These are phyloP conservation scores for Agrochola circellaris DNA, from an alignment of 2,888 invertebrate species.

Conservation along the genomic window DNA sequence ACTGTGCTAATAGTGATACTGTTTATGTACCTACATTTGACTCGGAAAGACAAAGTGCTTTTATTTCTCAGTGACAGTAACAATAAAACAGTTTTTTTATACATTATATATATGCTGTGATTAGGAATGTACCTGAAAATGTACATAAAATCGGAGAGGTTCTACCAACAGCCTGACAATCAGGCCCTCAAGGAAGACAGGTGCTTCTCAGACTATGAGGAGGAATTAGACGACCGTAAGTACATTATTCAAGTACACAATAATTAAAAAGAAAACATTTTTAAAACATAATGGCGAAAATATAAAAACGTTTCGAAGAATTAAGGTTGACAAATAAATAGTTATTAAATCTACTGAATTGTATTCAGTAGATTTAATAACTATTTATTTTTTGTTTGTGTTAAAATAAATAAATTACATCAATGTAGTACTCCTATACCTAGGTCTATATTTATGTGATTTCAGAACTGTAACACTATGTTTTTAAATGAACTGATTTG, in stretches of 20 bases:
- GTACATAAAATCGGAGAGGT: conserved; percentile 88
- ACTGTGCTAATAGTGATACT: conserved; percentile 26
- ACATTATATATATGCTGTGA: conserved; percentile 42
- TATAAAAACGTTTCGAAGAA: neutral
- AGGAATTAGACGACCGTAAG: conserved; percentile 86
- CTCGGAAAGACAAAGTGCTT: conserved; percentile 37
- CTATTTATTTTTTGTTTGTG: too few species aligned
- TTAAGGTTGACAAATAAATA: neutral
- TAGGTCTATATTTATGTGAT: neutral
- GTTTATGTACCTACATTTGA: conserved; percentile 17
- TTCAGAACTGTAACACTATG: neutral
- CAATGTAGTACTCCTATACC: too few species aligned
- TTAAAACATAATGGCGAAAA: neutral
- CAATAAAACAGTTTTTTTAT: neutral
- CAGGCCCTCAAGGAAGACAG: conserved; percentile 83
- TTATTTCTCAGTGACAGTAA: conserved; percentile 35
- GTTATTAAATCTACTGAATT: too few species aligned
- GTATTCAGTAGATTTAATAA: too few species aligned
- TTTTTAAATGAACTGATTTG: too few species aligned
- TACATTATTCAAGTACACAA: conserved; percentile 39
- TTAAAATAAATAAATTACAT: neutral
- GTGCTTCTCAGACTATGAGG: conserved; percentile 86
- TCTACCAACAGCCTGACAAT: conserved; percentile 84
- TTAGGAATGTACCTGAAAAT: conserved; percentile 86
- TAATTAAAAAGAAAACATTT: neutral